Evolutionary conservation across 1,140 invertebrate species (phyloP), one percentile per base, ranked within the genome.

Genomic region (Cataglyphis hispanica): DNA sequence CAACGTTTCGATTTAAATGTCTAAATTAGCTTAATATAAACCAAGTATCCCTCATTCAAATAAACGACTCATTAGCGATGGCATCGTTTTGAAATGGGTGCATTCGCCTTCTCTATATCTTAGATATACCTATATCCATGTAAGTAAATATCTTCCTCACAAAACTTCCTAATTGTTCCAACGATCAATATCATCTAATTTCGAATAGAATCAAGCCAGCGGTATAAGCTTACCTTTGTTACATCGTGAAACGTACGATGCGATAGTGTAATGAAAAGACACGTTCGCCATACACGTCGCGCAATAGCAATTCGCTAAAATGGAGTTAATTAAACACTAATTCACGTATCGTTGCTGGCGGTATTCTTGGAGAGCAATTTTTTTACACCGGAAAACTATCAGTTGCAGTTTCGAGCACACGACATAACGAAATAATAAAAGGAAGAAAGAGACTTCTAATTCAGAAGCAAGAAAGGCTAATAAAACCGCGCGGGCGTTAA

Each of bases 321-420:
- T 64, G 25, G 11, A 86, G 56, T 84, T 86, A 86, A 89, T 89
- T 89, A 86, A 89, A 89, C 61, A 37, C 66, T 80, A 67, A 86
- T 86, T 89, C 63, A 86, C 67, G 72, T 46, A 74, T 31, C 50
- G 53, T 60, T 63, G 58, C 70, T 3, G 27, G 25, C 25, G 31
- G 53, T 46, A 37, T 89, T 89, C 83, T 72, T 86, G 46, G 10
- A 40, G 58, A 40, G 58, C 46, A 75, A 61, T 61, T 70, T 84
- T 84, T 84, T 70, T 53, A 63, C 80, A 8, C 31, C 10, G 70
- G 46, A 60, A 66, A 83, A 70, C 83, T 67, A 22, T 67, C n/a
- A n/a, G 53, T 11, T 60, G 56, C 27, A 31, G 22, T 63, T 31
- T 25, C 27, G 40, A 25, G 19, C 53, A 25, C 37, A 46, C 77